Evolutionary conservation across 2,113 vertebrate species (phyloP).

Genomic region (Otocyon megalotis): DNA sequence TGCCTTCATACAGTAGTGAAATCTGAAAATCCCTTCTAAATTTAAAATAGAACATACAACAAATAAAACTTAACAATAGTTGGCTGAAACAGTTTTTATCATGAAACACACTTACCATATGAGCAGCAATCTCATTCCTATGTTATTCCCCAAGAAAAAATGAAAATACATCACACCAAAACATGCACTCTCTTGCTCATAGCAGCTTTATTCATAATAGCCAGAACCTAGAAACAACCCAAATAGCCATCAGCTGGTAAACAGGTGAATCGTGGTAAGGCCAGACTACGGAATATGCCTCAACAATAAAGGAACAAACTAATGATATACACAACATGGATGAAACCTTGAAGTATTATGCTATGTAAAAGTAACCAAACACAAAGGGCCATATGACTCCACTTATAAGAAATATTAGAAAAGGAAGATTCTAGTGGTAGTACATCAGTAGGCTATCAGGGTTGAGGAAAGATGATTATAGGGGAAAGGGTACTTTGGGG

Average conservation of each 20-base stretch:
- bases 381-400: not conserved
- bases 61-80: conserved; percentile 17
- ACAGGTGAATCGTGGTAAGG: not conserved
- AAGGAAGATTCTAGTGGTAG: conserved; percentile 40
- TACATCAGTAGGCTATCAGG: not conserved
- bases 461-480: not conserved
- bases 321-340: not conserved
- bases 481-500: not conserved
- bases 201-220: not conserved
- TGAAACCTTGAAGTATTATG: not conserved
- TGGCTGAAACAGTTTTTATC: conserved; percentile 17
- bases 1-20: not conserved
- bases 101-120: conserved; percentile 48
- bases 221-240: not conserved
- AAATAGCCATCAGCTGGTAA: not conserved
- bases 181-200: not conserved
- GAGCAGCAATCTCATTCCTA: conserved; percentile 31
- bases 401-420: not conserved
- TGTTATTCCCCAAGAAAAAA: not conserved
- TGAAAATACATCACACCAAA: not conserved
- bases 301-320: not conserved
- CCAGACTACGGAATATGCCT: not conserved
- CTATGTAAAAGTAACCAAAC: not conserved
- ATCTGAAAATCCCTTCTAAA: conserved; percentile 40
- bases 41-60: not conserved